phyloP scores from a whole-genome alignment of 37 sponge, comb jelly and placozoan species.

The Chondrosia reniformis region DNA sequence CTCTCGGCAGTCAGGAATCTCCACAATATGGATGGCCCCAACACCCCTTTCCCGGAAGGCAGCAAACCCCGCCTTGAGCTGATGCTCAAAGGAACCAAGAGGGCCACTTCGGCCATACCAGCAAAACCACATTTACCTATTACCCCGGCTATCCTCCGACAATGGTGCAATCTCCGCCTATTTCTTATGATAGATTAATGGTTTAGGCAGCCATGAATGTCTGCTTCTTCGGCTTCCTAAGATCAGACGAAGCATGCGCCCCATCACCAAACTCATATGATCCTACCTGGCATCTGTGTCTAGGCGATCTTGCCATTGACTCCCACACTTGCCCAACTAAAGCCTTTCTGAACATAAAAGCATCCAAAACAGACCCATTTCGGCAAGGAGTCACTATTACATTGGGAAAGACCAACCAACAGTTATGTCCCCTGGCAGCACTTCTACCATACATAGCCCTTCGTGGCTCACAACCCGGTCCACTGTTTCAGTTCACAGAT shows the following conservation, averaged over 20 bases:
- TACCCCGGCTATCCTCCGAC: too few relatives aligned
- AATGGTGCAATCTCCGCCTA: too few relatives aligned
- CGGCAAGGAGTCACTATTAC: not conserved
- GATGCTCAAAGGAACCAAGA: not conserved
- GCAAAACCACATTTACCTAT: too few relatives aligned
- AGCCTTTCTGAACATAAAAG: not conserved
- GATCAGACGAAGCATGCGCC: conserved; percentile 13
- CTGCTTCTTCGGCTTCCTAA: conserved; percentile 34
- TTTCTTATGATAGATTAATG: conserved; percentile 2
- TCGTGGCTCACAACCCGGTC: not conserved
- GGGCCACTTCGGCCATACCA: too few relatives aligned
- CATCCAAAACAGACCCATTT: conserved; percentile 35
- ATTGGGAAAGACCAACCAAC: not conserved
- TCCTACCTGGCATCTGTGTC: not conserved
- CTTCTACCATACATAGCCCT: not conserved
- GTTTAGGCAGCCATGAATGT: conserved; percentile 39
- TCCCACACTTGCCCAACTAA: not conserved
- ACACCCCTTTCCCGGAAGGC: conserved; percentile 7
- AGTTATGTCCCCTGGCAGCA: conserved; percentile 6
- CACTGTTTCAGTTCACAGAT: not conserved
- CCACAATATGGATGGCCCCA: conserved; percentile 34
- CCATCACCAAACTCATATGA: not conserved
- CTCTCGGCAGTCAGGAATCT: conserved; percentile 40
- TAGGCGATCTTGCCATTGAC: conserved; percentile 21
- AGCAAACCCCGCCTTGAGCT: not conserved